Base-by-base conservation (phyloP, 1,140 invertebrate species). In the Drosophila mayri region DNA sequence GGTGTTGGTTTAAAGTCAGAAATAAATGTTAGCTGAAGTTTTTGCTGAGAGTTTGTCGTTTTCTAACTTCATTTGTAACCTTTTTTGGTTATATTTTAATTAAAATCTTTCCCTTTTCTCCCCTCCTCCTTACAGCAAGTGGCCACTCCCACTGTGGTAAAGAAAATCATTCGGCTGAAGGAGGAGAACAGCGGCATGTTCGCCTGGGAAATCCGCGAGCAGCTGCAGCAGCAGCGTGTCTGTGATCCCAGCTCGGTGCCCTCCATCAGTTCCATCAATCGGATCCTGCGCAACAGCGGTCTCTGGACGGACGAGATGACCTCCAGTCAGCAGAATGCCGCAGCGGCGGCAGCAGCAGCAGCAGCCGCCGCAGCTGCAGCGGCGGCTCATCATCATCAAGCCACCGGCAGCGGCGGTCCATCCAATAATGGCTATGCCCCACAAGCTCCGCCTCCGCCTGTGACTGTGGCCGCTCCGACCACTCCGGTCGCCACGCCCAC, bases 131-230 rank as follows among this genome's bases (percentile, higher is more conserved):
- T 95, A 60, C 95, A 97, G 96, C 97, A 98, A 97, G 97, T 98
- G 54, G 97, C 97, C 52, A 98, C 97, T 20, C 97, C 97, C 14
- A 97, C 97, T 0, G 97, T 98, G 0, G 97, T 98, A 2, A 97
- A 97, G 93, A 97, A 97, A 94, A 98, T 98, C 72, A 94, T 98
- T 16, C 95, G 97, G 6, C 95, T 97, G 86, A 98, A 98, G 91
- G 96, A 97, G 85, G 97, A 98, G 91, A 98, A 98, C 92, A 97
- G 97, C 0, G 96, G 96, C 7, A 96, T 98, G 95, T 98, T 98
- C 85, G 97, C 97, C 12, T 98, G 97, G 97, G 98, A 98, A 93
- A 98, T 98, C 54, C 94, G 97, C 1, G 97, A 98, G 90, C 95
- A 97, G 78, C 94, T 98, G 60, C 95, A 97, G 16, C 95, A 96